Evolutionary conservation across 2,797 vertebrate genomes (phyloP), one percentile per base, ranked within the genome.

Genomic region (Pangasius macronema): DNA sequence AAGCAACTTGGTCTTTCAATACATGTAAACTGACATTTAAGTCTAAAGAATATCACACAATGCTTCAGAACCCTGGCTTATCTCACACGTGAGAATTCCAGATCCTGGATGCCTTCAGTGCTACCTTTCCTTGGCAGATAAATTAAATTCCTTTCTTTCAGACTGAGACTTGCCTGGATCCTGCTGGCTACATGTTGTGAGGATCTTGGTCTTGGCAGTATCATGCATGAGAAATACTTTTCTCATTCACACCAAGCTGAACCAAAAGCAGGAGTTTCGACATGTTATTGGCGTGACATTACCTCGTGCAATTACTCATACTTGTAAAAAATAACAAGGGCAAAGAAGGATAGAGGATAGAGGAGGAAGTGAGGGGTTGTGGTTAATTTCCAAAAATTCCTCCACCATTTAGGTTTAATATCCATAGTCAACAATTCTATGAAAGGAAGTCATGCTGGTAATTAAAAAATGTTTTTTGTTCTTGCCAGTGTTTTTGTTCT

Each of bases 151-250:
- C 70, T 75, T 61, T 67, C 53, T 55, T 72, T 79, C 73, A 82
- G 33, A 87, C 67, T 87, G 90, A 85, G 73, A 91, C 93, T 85
- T 94, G 93, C 76, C 73, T 73, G 93, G 88, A 94, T 94, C 92
- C 91, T 93, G 88, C 88, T 87, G 61, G 65, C 63, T 79, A 39
- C 42, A 49, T 82, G 85, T 46, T 39, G 83, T 85, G 82, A 46
- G 86, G 63, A 51, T 57, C 46, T 46, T 68, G 46, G 76, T 88
- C 14, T 82, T 88, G 85, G 72, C 59, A 49, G 79, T 65, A 81
- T 75, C 39, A 67, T 24, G 70, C 75, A 42, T n/a, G 33, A 61
- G 42, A 57, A 68, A 68, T 82, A 77, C 27, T 18, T 72, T 59
- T 77, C 20, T 33, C 42, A 30, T 57, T 33, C 70, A 14, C 27